These are phyloP conservation scores for Macaria liturata DNA, from an alignment of 2,888 invertebrate species.

Conservation along the genomic window DNA sequence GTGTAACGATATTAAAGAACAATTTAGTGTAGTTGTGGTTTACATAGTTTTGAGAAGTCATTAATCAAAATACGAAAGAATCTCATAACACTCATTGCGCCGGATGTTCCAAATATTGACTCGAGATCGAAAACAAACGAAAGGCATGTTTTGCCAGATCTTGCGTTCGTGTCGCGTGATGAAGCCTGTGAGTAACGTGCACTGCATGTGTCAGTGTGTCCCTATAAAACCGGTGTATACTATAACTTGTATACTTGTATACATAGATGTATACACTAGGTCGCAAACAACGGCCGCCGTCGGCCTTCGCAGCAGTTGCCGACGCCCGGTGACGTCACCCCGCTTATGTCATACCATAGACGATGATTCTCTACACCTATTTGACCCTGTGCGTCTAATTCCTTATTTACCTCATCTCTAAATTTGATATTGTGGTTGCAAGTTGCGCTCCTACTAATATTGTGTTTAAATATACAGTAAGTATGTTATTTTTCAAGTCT, in stretches of 20 bases:
- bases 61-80: not conserved
- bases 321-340: constrained; percentile 78
- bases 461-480: not conserved
- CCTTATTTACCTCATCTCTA: constrained; percentile 35
- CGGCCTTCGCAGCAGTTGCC: constrained; percentile 74
- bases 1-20: no score
- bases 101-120: constrained; percentile 19
- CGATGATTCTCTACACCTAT: constrained; percentile 54
- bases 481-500: no score
- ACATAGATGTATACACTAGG: constrained; percentile 28
- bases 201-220: constrained; percentile 61
- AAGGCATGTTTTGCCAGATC: constrained; percentile 16
- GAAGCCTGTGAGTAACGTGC: constrained; percentile 39
- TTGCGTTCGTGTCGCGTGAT: constrained; percentile 43
- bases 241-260: no score
- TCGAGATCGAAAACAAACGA: constrained; percentile 18
- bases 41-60: no score
- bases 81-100: constrained; percentile 1
- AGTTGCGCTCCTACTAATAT: not conserved
- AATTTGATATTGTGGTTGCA: not conserved
- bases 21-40: no score
- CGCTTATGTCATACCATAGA: constrained; percentile 75
- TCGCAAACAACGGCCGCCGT: constrained; percentile 64
- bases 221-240: constrained; percentile 62
- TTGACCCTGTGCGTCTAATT: constrained; percentile 47